Evolutionary conservation across 2,797 vertebrate species (phyloP), one percentile per base, ranked within the genome.

Genomic region (Lutjanus campechanus): DNA sequence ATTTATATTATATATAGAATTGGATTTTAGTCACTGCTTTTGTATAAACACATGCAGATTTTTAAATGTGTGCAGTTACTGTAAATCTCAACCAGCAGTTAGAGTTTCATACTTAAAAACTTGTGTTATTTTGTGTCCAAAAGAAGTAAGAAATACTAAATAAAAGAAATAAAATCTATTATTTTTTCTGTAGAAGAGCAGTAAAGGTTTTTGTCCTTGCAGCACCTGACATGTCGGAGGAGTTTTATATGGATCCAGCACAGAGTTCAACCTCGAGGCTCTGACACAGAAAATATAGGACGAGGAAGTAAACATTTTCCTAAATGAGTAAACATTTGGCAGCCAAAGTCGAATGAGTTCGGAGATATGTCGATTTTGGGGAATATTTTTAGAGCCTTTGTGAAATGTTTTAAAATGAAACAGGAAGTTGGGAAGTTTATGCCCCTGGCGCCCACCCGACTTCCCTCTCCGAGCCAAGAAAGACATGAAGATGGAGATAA

Each of bases 331-430:
- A 93, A 92, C 89, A 89, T 85, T 92, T 89, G 87, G 85, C 91
- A 88, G 88, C 82, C 84, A 90, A 81, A 82, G 78, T 79, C 59
- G 17, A 88, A 73, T 56, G 77, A 88, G 84, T 85, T 85, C 81
- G 81, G 84, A 91, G 91, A 93, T 89, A 86, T 89, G 88, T 88
- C 66, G 75, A 92, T 91, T 91, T 92, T 91, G 51, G 55, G 70
- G 61, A 79, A 83, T 95, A 95, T 95, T 94, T 95, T 94, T 94
- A 94, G 92, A 92, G 83, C 85, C 89, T 94, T 93, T 93, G 95
- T 93, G 86, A 93, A 80, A 94, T 92, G 91, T 92, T 94, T 94
- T 85, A 91, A 94, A 95, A 92, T 92, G 91, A 92, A 94, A 91
- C 92, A 93, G 93, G 94, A 95, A 94, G 91, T 86, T 81, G 88